phyloP scores from a whole-genome alignment of 1,140 invertebrate genomes.

The Hyposmocoma kahamanoa region DNA sequence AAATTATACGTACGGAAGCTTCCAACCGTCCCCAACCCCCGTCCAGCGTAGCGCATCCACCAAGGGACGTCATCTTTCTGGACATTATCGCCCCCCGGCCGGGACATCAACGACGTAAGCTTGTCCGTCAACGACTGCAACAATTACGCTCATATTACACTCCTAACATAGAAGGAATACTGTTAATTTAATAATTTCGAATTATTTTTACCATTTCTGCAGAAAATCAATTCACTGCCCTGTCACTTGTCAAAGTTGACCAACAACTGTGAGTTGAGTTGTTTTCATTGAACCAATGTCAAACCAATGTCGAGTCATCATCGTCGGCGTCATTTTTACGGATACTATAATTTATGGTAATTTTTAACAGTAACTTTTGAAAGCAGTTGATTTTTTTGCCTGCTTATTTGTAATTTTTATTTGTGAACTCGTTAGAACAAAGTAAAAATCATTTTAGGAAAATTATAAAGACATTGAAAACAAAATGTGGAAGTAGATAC shows the following conservation, averaged over 20 bases:
- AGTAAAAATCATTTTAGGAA: too few relatives aligned
- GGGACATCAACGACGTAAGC: constrained; percentile 82
- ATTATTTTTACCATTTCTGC: constrained; percentile 60
- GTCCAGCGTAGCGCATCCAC: constrained; percentile 91
- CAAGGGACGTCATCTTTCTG: constrained; percentile 88
- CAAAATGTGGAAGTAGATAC: too few relatives aligned
- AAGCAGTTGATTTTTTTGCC: too few relatives aligned
- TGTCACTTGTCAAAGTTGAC: constrained; percentile 43
- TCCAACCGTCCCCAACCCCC: constrained; percentile 88
- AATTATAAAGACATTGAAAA: too few relatives aligned
- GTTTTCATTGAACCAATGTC: neutral
- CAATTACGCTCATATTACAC: constrained; percentile 27
- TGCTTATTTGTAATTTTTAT: too few relatives aligned
- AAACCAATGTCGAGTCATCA: too few relatives aligned
- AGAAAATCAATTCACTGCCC: constrained; percentile 65
- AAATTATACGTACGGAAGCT: constrained; percentile 74
- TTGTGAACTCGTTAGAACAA: too few relatives aligned
- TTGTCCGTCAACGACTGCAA: constrained; percentile 86
- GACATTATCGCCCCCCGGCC: constrained; percentile 82
- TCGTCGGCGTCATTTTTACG: neutral
- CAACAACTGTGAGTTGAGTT: too few relatives aligned
- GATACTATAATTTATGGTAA: too few relatives aligned
- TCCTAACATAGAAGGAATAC: constrained; percentile 7
- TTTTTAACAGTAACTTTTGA: too few relatives aligned
- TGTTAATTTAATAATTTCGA: constrained; percentile 28